A percentile compares a stretch with the other conserved stretches of the same genome.
Conservation (phyloP, 2,113 vertebrate species). For the Pluvianellus socialis region DNA sequence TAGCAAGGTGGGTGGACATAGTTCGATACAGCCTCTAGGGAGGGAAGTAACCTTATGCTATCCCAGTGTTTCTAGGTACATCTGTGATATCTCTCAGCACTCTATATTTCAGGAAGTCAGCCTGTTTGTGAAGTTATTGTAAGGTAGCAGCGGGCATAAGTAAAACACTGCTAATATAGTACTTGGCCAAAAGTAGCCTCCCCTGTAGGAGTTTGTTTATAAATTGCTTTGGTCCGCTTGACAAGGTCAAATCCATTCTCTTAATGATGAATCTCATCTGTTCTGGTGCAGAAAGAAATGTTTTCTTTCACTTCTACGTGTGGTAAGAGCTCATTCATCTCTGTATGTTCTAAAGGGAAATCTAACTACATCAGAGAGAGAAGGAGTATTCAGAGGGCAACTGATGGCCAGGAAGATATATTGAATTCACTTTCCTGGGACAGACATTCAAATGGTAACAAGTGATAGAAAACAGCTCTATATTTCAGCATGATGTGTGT, state of each 20-base stretch:
- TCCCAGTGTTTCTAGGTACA: constrained; percentile 17
- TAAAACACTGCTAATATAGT: constrained; percentile 67
- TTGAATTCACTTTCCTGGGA: constrained; percentile 83
- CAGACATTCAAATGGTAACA: constrained; percentile 82
- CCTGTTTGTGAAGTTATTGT: constrained; percentile 66
- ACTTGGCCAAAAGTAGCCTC: constrained; percentile 71
- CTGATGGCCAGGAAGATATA: constrained; percentile 87
- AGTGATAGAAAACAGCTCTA: constrained; percentile 87
- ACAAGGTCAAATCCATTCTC: constrained; percentile 97
- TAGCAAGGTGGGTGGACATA: neutral
- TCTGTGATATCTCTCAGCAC: constrained; percentile 64
- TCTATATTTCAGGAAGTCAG: constrained; percentile 64
- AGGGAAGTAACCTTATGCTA: constrained; percentile 36
- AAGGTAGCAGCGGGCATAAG: constrained; percentile 58
- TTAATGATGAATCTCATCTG: constrained; percentile 94
- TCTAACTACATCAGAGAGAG: constrained; percentile 81
- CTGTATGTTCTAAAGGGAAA: constrained; percentile 80
- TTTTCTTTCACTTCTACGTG: constrained; percentile 84
- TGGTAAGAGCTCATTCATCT: constrained; percentile 88
- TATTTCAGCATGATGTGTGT: constrained; percentile 80
- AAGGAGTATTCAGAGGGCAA: constrained; percentile 81
- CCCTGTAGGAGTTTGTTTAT: constrained; percentile 84
- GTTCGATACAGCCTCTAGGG: neutral
- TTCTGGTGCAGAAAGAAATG: constrained; percentile 83
- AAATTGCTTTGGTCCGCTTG: constrained; percentile 94